phyloP scores from a whole-genome alignment of 2,113 vertebrate species.

The Indicator indicator region DNA sequence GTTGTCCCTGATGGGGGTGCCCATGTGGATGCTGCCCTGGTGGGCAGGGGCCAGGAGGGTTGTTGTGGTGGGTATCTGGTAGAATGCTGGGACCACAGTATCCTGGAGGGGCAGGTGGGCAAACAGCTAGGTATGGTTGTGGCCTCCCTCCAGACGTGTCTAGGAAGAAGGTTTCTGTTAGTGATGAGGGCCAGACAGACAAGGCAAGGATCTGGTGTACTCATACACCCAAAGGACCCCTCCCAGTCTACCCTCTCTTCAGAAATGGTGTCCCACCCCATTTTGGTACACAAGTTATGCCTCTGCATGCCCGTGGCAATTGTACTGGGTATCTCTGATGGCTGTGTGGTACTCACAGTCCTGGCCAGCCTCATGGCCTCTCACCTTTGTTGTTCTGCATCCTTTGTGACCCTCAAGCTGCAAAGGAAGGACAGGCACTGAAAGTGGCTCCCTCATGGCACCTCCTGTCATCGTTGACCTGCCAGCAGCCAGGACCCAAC shows the following conservation, averaged over 20 bases:
- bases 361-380: rapidly evolving
- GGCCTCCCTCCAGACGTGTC: neutral
- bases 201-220: neutral
- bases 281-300: neutral
- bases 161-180: neutral
- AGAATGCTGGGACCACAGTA: neutral
- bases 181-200: rapidly evolving
- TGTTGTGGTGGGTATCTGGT: neutral
- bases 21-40: neutral
- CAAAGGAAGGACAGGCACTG: neutral
- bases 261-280: neutral
- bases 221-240: neutral
- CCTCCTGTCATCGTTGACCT: rapidly evolving
- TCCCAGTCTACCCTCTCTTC: rapidly evolving
- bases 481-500: neutral
- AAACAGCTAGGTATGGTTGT: neutral
- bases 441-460: neutral
- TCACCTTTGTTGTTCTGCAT: slow-evolving; percentile 56
- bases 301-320: rapidly evolving
- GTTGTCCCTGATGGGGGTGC: neutral
- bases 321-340: rapidly evolving
- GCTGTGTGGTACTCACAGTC: neutral
- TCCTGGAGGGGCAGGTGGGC: neutral
- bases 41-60: neutral
- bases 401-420: neutral